These are phyloP conservation scores for Fulica atra DNA, from an alignment of 2,113 vertebrate genomes.

Conservation along the genomic window DNA sequence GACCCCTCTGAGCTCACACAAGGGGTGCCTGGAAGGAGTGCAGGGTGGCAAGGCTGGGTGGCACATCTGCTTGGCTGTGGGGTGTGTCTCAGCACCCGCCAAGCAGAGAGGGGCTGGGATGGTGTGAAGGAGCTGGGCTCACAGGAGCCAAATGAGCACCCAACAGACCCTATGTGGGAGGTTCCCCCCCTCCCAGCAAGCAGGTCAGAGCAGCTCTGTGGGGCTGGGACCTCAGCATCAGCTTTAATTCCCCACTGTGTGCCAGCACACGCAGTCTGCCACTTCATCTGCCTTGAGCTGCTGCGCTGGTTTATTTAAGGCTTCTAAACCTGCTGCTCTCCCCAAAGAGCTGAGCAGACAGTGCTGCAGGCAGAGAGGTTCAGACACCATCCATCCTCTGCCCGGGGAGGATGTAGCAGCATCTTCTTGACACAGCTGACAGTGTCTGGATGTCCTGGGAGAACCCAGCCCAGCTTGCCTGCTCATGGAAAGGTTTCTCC, in stretches of 20 bases:
- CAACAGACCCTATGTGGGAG: accelerated
- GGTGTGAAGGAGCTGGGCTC: accelerated
- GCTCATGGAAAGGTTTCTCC: accelerated
- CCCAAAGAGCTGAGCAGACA: not conserved
- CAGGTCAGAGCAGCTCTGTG: not conserved
- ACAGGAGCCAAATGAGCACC: not conserved
- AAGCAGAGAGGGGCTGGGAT: too few relatives aligned
- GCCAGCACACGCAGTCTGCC: accelerated
- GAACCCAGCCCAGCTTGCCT: not conserved
- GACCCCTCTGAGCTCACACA: too few relatives aligned
- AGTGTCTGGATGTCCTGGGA: not conserved
- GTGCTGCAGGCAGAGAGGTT: not conserved
- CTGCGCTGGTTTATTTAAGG: not conserved
- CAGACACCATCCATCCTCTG: not conserved
- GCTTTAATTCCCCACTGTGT: not conserved
- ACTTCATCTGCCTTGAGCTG: not conserved
- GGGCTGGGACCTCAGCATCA: not conserved
- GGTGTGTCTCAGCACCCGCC: not conserved
- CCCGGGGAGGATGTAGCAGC: not conserved
- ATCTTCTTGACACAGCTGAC: not conserved
- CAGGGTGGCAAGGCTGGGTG: not conserved
- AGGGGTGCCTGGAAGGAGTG: not conserved
- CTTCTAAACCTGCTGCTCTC: not conserved
- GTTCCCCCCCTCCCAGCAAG: not conserved
- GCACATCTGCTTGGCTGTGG: not conserved